Conservation (phyloP, 1,140 invertebrate species). For the Lutraria rhynchaena region DNA sequence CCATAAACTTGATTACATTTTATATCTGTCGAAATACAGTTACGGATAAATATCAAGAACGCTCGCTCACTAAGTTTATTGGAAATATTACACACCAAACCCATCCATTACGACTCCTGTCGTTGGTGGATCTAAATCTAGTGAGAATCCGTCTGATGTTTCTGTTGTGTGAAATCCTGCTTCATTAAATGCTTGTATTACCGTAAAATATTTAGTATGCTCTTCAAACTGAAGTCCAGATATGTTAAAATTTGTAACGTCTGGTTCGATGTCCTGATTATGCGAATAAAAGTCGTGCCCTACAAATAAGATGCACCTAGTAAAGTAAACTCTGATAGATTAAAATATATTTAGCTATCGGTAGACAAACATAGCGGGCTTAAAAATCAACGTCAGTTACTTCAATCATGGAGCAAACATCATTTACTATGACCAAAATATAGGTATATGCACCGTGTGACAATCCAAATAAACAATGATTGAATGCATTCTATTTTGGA, state of each 20-base stretch:
- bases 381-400: too few species aligned
- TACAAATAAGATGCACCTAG: background rate
- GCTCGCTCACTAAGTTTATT: background rate
- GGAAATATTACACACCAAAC: background rate
- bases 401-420: too few species aligned
- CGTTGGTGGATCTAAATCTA: conserved; percentile 5
- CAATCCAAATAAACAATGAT: too few species aligned
- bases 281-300: background rate
- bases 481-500: too few species aligned
- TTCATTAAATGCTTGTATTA: conserved; percentile 14
- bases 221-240: conserved; percentile 16
- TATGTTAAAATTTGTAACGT: background rate
- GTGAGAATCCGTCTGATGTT: conserved; percentile 13
- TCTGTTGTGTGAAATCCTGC: conserved; percentile 25
- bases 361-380: background rate
- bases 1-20: background rate
- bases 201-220: conserved; percentile 17
- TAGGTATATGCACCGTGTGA: too few species aligned
- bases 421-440: too few species aligned
- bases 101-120: conserved; percentile 14
- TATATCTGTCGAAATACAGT: background rate
- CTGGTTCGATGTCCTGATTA: background rate
- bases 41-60: background rate
- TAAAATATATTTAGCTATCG: background rate
- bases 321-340: background rate